A percentile compares a stretch with the other conserved stretches of the same genome.
Evolutionary conservation across 2,113 vertebrate genomes (phyloP).

Genomic region (Ptilonorhynchus violaceus): DNA sequence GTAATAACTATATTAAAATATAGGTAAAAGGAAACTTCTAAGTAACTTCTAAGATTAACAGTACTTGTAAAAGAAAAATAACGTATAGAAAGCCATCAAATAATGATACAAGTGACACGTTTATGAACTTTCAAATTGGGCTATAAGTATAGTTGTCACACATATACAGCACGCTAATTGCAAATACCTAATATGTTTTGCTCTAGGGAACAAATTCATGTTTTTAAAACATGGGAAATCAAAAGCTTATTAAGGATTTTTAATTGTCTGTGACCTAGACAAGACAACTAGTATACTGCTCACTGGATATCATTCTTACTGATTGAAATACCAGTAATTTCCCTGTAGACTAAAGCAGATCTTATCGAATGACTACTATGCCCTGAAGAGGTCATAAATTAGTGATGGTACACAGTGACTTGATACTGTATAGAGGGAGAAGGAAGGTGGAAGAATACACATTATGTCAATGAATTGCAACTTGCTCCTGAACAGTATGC

Average conservation of each 20-base stretch:
- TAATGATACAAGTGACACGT: not conserved
- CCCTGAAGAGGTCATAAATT: slow-evolving; percentile 40
- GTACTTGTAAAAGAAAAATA: not conserved
- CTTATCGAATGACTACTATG: slow-evolving; percentile 7
- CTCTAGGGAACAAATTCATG: not conserved
- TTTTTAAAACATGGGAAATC: not conserved
- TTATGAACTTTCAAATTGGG: not conserved
- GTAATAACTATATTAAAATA: not conserved
- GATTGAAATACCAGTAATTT: slow-evolving; percentile 40
- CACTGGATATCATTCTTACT: not conserved
- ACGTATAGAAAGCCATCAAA: not conserved
- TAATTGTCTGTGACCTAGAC: slow-evolving; percentile 31
- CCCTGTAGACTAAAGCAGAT: not conserved
- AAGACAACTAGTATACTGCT: not conserved
- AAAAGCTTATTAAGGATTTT: not conserved
- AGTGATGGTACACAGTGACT: not conserved
- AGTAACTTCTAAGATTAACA: not conserved
- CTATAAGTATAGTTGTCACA: not conserved
- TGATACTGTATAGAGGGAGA: not conserved
- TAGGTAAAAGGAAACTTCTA: not conserved
- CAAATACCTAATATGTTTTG: not conserved
- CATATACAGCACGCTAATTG: not conserved
- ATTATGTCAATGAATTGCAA: not conserved
- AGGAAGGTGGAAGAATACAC: not conserved
- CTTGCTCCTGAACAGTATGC: not conserved